Conservation (phyloP, 2,888 invertebrate genomes). For the Podotricha telesiphe region DNA sequence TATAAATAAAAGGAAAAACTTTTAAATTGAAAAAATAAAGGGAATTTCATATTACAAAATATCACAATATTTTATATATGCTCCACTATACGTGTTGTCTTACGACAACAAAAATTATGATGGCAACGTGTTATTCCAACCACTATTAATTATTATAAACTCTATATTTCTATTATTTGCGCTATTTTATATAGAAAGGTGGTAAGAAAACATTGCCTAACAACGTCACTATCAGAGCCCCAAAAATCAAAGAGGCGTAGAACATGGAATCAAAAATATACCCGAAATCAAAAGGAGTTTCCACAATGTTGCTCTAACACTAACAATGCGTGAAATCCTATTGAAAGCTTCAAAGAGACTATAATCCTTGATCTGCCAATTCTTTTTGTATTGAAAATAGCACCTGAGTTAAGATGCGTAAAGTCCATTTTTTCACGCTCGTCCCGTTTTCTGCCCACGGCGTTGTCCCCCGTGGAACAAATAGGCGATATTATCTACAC, state of each 20-base stretch:
- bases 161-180: background rate
- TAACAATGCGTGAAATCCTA: conserved; percentile 81
- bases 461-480: conserved; percentile 50
- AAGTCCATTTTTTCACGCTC: conserved; percentile 47
- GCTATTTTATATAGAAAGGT: background rate
- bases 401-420: conserved; percentile 31
- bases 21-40: no score
- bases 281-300: conserved; percentile 77
- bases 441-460: conserved; percentile 45
- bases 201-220: conserved; percentile 41
- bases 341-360: conserved; percentile 78
- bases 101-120: no score
- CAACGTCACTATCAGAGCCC: conserved; percentile 51
- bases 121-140: no score
- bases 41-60: no score
- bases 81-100: no score
- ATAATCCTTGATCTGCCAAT: conserved; percentile 54
- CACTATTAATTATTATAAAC: background rate
- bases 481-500: conserved; percentile 54
- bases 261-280: conserved; percentile 81
- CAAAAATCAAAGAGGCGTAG: conserved; percentile 64
- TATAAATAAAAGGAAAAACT: background rate
- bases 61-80: no score
- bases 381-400: conserved; percentile 36
- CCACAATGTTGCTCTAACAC: conserved; percentile 76